Evolutionary conservation across 2,888 invertebrate genomes (phyloP).

Genomic region (Monopis laevigella): DNA sequence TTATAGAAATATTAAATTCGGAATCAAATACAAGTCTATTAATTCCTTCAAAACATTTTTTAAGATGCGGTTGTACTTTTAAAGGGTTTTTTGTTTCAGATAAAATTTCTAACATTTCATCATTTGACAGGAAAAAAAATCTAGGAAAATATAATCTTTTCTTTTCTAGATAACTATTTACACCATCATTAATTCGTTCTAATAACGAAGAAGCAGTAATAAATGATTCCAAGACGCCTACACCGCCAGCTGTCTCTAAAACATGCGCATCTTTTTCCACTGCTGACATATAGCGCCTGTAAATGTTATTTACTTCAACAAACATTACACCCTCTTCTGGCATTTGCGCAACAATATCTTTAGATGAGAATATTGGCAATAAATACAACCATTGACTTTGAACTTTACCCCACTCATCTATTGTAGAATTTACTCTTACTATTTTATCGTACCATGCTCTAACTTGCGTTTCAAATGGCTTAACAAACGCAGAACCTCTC

Average conservation of each 20-base stretch:
- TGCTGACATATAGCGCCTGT: slow-evolving; percentile 71
- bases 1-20: slow-evolving; percentile 76
- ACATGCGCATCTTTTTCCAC: slow-evolving; percentile 72
- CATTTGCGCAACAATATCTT: slow-evolving; percentile 87
- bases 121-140: slow-evolving; percentile 91
- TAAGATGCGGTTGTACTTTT: slow-evolving; percentile 85
- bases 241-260: slow-evolving; percentile 71
- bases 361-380: slow-evolving; percentile 87
- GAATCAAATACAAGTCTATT: slow-evolving; percentile 76
- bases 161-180: slow-evolving; percentile 84
- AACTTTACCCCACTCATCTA: slow-evolving; percentile 88
- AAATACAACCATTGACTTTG: slow-evolving; percentile 89
- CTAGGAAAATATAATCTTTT: slow-evolving; percentile 85
- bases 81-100: slow-evolving; percentile 89
- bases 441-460: slow-evolving; percentile 81
- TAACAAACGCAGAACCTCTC: slow-evolving; percentile 87
- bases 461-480: slow-evolving; percentile 78
- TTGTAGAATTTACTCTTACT: slow-evolving; percentile 71
- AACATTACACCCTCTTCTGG: slow-evolving; percentile 86
- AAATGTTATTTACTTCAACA: slow-evolving; percentile 74
- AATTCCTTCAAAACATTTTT: slow-evolving; percentile 90
- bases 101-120: slow-evolving; percentile 89
- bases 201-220: slow-evolving; percentile 73
- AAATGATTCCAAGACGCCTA: slow-evolving; percentile 76
- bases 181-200: slow-evolving; percentile 85